Conservation (phyloP, 1,140 invertebrate genomes). For the Leucophenga varia region DNA sequence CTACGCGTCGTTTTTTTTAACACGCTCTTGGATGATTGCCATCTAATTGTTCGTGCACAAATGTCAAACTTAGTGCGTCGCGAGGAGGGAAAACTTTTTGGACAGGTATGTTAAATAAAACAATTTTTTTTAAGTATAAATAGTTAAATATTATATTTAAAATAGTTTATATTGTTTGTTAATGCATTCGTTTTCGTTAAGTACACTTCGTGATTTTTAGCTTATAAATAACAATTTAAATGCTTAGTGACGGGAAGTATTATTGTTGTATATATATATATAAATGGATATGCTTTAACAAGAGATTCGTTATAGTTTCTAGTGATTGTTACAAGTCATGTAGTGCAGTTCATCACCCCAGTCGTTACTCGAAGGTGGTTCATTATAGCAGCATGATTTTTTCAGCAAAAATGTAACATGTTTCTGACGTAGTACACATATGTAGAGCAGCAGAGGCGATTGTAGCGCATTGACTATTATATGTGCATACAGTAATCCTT, state of each 20-base stretch:
- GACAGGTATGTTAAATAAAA: constrained; percentile 67
- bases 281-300: too few relatives aligned
- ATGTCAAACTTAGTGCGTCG: constrained; percentile 74
- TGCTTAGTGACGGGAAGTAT: too few relatives aligned
- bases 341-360: constrained; percentile 86
- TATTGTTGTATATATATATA: too few relatives aligned
- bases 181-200: too few relatives aligned
- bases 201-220: constrained; percentile 6
- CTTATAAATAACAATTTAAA: too few relatives aligned
- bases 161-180: too few relatives aligned
- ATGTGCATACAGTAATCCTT: constrained; percentile 70
- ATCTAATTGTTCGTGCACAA: constrained; percentile 88
- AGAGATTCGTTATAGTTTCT: too few relatives aligned
- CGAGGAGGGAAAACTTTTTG: constrained; percentile 88
- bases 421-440: constrained; percentile 73
- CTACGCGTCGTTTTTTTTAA: constrained; percentile 97
- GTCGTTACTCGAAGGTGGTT: constrained; percentile 66
- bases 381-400: constrained; percentile 74
- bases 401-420: constrained; percentile 74
- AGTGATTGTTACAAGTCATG: constrained; percentile 73
- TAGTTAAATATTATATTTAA: too few relatives aligned
- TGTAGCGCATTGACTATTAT: constrained; percentile 73
- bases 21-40: constrained; percentile 91
- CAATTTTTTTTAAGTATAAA: constrained; percentile 18
- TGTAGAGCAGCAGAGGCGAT: constrained; percentile 72